Evolutionary conservation across 2,113 vertebrate species (phyloP), one percentile per base, ranked within the genome.

Genomic region (Siphamia tubifer): DNA sequence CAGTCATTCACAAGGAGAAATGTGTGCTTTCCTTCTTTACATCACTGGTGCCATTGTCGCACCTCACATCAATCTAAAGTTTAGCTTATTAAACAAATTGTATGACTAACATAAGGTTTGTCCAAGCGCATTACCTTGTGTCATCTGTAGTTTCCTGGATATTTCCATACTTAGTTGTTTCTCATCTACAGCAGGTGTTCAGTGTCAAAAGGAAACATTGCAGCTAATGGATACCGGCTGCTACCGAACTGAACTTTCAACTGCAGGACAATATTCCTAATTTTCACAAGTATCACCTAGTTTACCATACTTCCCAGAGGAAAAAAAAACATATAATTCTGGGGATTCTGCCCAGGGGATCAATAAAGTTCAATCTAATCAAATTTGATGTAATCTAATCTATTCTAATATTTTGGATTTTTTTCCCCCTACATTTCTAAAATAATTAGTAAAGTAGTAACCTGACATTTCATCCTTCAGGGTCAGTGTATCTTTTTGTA

Each of bases 1-100:
- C 71, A 64, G 39, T 64, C 17, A 6, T 35, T 74, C 81, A 65
- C 62, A 25, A 63, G 63, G 61, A 77, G 70, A 40, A 68, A 79
- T 54, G 57, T 55, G 74, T 17, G 35, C 32, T 10, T 47, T 53
- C 62, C 62, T 34, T 62, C 54, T 24, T n/a, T 25, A 10, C 42
- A 65, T 78, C 5, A 9, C 25, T 66, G 40, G 40, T 34, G 31
- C 31, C 16, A 20, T 0, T 43, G 17, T 10, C 49, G 19, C n/a
- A 30, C 4, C n/a, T n/a, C n/a, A n/a, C 47, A 40, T 21, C 48
- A 39, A 23, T 25, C 21, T 15, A 38, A 54, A 30, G 12, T 27
- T 6, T 17, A 0, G 23, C 42, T 19, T 49, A 66, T 51, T 24
- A 64, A 56, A 10, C 39, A 44, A 3, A 3, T 30, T 19, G 34